Evolutionary conservation across 2,888 invertebrate genomes (phyloP), one percentile per base, ranked within the genome.

Genomic region (Tinea pellionella): DNA sequence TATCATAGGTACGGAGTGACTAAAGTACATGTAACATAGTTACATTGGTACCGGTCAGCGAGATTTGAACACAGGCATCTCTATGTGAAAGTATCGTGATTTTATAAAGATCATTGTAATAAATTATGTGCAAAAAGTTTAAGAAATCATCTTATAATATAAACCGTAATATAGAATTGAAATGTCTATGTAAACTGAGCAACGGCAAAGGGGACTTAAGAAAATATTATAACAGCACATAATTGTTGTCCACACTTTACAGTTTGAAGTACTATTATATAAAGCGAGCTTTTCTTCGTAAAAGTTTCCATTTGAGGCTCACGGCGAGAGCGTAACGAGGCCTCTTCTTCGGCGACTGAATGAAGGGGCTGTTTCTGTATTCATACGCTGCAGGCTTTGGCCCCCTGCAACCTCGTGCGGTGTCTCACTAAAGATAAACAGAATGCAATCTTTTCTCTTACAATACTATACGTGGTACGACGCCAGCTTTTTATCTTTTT

Each of bases 331-430:
- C 71, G 73, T 80, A 80, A 80, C 77, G 80, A 82, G 74, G 59
- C 66, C 70, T 68, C 78, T 77, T 72, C 73, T 74, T 68, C 69
- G 68, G 68, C 59, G 65, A 64, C 67, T 81, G 82, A 82, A 82
- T 80, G 78, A 76, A 77, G 80, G 72, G 71, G 69, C 74, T 74
- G 71, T 76, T 74, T 73, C 70, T 62, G 77, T 81, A 84, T 84
- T 80, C 81, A 83, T 83, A 71, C 70, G 76, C 71, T 74, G 37
- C 43, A 47, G 55, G 59, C 61, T 59, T 58, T 32, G 58, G 47
- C 59, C 15, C 18, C 53, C 18, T 24, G 24, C 53, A 11, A 53
- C 53, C 53, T 53, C 24, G 18, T 53, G 53, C 53, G 53, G 53
- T 53, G 24, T 53, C 53, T 18, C 24, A 53, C 53, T 53, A 47